These are phyloP conservation scores for Torymus aiolomorphi DNA, from an alignment of 2,888 invertebrate species.

Conservation along the genomic window DNA sequence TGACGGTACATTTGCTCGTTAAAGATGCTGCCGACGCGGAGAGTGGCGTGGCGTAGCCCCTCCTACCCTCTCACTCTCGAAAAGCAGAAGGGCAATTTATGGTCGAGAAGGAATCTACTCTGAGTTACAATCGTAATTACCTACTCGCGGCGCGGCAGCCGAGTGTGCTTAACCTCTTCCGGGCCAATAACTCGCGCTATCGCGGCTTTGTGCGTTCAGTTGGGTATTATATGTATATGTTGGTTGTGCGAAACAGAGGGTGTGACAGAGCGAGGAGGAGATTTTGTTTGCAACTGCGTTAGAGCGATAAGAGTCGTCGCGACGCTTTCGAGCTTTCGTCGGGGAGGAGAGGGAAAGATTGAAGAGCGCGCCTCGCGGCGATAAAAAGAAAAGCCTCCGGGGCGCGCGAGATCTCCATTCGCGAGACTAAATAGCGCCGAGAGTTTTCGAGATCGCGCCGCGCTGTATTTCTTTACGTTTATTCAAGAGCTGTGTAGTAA, in stretches of 20 bases:
- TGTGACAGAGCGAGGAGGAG: background rate
- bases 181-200: constrained; percentile 38
- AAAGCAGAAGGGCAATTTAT: constrained; percentile 22
- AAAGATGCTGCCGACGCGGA: constrained; percentile 55
- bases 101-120: constrained; percentile 13
- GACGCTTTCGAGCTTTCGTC: background rate
- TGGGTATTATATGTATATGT: background rate
- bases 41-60: too few relatives aligned
- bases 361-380: constrained; percentile 13
- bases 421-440: constrained; percentile 20
- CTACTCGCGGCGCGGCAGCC: background rate
- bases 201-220: constrained; percentile 21
- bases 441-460: background rate
- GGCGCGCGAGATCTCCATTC: constrained; percentile 17
- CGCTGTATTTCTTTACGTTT: constrained; percentile 15
- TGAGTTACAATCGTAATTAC: constrained; percentile 43
- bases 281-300: constrained; percentile 53
- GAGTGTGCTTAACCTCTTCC: constrained; percentile 41
- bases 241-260: too few relatives aligned
- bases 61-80: too few relatives aligned
- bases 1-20: constrained; percentile 62
- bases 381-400: background rate
- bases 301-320: constrained; percentile 45
- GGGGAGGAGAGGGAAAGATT: constrained; percentile 9
- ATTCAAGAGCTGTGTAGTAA: background rate